Conservation (phyloP, 2,888 invertebrate species). For the Steinernema carpocapsae region DNA sequence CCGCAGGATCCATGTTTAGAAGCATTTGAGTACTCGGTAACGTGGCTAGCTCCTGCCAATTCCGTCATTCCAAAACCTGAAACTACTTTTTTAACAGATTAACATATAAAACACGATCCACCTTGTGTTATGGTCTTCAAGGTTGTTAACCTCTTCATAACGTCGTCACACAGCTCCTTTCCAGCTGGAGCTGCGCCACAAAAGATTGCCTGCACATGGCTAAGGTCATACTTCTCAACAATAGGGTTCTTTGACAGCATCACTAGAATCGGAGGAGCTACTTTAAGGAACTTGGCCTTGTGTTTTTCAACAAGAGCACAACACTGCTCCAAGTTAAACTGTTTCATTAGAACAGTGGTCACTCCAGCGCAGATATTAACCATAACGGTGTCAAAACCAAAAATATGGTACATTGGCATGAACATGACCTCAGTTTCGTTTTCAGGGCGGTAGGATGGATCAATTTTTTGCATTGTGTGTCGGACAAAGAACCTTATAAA, state of each 20-base stretch:
- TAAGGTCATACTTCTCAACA: constrained; percentile 13
- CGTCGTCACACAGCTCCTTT: constrained; percentile 13
- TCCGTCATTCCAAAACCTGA: constrained; percentile 13
- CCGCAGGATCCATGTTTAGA: constrained; percentile 37
- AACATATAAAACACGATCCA: background rate
- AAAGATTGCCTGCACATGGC: background rate
- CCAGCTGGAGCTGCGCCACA: constrained; percentile 9
- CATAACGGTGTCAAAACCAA: constrained; percentile 44
- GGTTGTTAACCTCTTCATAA: constrained; percentile 3
- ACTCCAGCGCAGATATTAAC: constrained; percentile 44
- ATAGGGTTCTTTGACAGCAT: background rate
- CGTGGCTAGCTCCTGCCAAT: background rate
- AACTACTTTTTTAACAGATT: no score
- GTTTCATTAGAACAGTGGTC: constrained; percentile 42
- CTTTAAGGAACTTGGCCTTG: constrained; percentile 31
- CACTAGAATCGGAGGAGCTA: background rate
- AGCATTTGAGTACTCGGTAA: background rate
- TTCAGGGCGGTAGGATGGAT: background rate
- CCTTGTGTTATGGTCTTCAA: background rate
- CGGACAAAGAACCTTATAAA: background rate
- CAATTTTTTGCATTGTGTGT: background rate
- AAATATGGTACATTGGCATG: constrained; percentile 33
- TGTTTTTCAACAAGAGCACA: constrained; percentile 43
- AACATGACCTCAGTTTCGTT: background rate
- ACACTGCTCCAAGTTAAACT: constrained; percentile 46